phyloP scores from a whole-genome alignment of 2,113 vertebrate genomes.

The Rafetus swinhoei region DNA sequence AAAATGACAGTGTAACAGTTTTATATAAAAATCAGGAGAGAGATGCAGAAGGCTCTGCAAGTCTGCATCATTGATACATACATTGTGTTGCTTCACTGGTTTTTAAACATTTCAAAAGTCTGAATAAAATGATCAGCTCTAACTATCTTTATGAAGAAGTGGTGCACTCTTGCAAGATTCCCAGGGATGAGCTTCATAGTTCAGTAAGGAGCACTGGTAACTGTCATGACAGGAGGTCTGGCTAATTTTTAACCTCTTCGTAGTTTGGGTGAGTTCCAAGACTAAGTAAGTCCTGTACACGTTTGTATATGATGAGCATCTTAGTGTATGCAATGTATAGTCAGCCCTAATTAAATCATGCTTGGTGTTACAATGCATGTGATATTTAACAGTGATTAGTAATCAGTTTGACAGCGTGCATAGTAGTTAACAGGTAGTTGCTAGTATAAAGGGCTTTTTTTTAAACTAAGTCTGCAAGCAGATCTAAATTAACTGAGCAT shows the following conservation, averaged over 20 bases:
- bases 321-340: fast-evolving
- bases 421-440: background rate
- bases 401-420: background rate
- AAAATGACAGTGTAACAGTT: conserved; percentile 42
- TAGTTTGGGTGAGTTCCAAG: background rate
- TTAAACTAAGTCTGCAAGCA: background rate
- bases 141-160: background rate
- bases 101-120: background rate
- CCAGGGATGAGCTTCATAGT: fast-evolving
- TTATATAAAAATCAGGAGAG: background rate
- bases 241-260: background rate
- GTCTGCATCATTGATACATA: background rate
- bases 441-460: background rate
- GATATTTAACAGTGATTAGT: background rate
- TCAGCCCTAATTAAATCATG: background rate
- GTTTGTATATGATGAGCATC: background rate
- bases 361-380: background rate
- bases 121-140: background rate
- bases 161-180: background rate
- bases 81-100: background rate
- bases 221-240: background rate
- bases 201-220: conserved; percentile 10
- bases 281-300: background rate
- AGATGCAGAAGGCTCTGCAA: background rate
- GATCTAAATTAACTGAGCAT: background rate